Evolutionary conservation across 2,113 vertebrate species (phyloP).

Genomic region (Cephalopholis sonnerati): DNA sequence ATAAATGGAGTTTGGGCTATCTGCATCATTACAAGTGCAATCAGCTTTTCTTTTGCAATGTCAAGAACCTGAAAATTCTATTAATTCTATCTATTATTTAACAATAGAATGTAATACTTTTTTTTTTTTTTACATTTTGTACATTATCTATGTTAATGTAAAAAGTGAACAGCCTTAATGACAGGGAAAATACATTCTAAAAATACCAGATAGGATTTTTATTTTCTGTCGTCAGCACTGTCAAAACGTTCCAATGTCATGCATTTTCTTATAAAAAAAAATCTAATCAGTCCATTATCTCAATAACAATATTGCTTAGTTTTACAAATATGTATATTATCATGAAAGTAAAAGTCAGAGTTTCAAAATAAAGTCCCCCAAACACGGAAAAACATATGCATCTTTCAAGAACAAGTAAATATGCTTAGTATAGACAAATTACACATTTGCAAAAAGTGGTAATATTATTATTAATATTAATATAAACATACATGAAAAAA

Average conservation of each 20-base stretch:
- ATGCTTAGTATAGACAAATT: neutral
- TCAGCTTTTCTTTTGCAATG: neutral
- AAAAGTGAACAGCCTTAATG: neutral
- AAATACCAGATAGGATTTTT: no score
- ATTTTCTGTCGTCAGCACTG: neutral
- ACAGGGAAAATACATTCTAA: neutral
- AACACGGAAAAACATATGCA: neutral
- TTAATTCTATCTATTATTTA: neutral
- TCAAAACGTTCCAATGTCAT: neutral
- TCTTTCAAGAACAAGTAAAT: neutral
- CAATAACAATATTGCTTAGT: neutral
- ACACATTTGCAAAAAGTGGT: neutral
- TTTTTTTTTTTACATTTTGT: neutral
- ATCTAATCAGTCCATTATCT: neutral
- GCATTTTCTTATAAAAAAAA: neutral
- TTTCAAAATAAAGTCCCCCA: neutral
- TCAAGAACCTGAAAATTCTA: neutral
- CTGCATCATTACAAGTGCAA: neutral
- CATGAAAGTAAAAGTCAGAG: conserved; percentile 1
- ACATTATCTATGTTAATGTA: neutral
- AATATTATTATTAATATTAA: neutral
- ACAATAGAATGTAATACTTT: neutral
- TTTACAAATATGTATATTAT: neutral
- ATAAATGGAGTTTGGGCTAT: neutral
- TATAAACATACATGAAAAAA: neutral